These are phyloP conservation scores for Myripristis jacobus DNA, from an alignment of 2,797 vertebrate species.

Conservation along the genomic window DNA sequence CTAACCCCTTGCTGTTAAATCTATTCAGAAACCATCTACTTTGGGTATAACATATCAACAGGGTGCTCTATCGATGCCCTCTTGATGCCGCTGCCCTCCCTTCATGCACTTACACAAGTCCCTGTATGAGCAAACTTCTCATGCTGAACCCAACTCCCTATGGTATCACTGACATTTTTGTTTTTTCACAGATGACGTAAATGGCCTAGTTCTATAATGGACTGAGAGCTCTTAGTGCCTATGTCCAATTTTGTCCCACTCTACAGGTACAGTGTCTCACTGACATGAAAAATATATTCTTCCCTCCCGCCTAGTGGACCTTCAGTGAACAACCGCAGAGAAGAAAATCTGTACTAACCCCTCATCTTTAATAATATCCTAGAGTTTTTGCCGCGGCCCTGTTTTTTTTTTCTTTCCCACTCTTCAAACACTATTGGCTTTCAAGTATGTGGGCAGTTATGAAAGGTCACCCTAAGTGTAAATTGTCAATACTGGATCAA, in stretches of 20 bases:
- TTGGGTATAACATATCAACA: conserved; percentile 59
- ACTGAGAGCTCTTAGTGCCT: conserved; percentile 49
- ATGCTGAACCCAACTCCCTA: conserved; percentile 43
- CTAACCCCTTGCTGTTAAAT: conserved; percentile 63
- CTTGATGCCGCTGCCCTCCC: conserved; percentile 37
- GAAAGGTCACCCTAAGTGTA: conserved; percentile 85
- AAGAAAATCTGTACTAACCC: conserved; percentile 54
- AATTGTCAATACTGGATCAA: conserved; percentile 85
- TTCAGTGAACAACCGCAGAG: conserved; percentile 52
- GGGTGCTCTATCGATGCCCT: conserved; percentile 41
- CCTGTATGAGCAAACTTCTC: conserved; percentile 37
- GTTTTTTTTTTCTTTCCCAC: conserved; percentile 51
- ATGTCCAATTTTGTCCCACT: conserved; percentile 56
- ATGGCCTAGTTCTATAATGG: conserved; percentile 52
- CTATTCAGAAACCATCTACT: conserved; percentile 58
- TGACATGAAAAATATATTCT: conserved; percentile 58
- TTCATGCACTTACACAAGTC: conserved; percentile 53
- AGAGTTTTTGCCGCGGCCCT: conserved; percentile 58
- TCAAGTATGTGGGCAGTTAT: conserved; percentile 80
- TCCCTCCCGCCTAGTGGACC: conserved; percentile 48
- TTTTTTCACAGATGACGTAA: conserved; percentile 53
- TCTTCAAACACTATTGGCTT: conserved; percentile 77
- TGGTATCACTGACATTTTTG: conserved; percentile 8
- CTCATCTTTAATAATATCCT: conserved; percentile 72
- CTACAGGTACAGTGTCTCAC: conserved; percentile 47